Conservation (phyloP, 2,888 invertebrate genomes). For the Philonicus albiceps region DNA sequence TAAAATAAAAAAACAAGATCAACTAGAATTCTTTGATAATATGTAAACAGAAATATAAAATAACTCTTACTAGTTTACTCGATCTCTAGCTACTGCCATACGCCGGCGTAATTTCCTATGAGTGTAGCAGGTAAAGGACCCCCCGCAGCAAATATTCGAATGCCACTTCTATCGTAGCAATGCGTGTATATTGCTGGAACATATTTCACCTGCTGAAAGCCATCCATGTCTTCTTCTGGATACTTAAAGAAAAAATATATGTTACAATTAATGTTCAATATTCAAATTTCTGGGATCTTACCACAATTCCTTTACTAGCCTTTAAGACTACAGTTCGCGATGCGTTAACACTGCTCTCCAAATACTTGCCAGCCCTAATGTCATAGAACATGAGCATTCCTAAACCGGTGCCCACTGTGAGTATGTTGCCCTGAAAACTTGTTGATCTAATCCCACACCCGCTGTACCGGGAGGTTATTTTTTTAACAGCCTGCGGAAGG, state of each 20-base stretch:
- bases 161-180: constrained; percentile 92
- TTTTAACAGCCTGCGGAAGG: constrained; percentile 70
- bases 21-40: neutral
- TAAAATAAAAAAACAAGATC: neutral
- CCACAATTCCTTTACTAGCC: constrained; percentile 89
- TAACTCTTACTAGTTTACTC: neutral
- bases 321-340: constrained; percentile 86
- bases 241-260: constrained; percentile 68
- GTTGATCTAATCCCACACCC: constrained; percentile 93
- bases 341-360: constrained; percentile 89
- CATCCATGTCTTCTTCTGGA: constrained; percentile 85
- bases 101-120: constrained; percentile 92
- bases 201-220: constrained; percentile 85
- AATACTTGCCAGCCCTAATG: constrained; percentile 86
- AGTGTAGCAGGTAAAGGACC: constrained; percentile 92
- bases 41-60: neutral
- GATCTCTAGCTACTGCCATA: constrained; percentile 77
- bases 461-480: constrained; percentile 84
- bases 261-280: neutral
- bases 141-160: constrained; percentile 91
- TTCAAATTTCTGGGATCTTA: constrained; percentile 61
- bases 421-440: constrained; percentile 86
- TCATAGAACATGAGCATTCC: constrained; percentile 95
- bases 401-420: constrained; percentile 93
- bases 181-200: constrained; percentile 96